Evolutionary conservation across 1,140 invertebrate species (phyloP), one percentile per base, ranked within the genome.

Genomic region (Eufriesea mexicana): DNA sequence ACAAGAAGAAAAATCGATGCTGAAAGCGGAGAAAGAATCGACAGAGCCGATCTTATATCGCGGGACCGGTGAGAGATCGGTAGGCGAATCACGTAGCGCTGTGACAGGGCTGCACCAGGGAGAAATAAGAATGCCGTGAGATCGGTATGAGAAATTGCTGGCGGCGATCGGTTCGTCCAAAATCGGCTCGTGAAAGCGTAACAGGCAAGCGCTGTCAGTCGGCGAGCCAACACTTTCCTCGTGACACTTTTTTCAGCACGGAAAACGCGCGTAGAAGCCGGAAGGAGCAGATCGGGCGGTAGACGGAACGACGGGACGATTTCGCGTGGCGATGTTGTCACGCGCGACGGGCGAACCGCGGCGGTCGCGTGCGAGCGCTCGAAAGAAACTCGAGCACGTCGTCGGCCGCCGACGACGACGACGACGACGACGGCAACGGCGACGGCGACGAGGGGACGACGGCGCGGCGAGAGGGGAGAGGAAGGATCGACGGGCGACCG

Each of bases 151-250:
- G 23, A 45, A 42, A 66, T 66, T 23, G 4, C 35, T 5, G 62
- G 12, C 25, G 49, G 55, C 16, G 7, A 45, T 20, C 8, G 9
- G 23, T n/a, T 49, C 7, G 76, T 64, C 79, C 49, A 66, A 75
- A 75, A 81, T 75, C 79, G 79, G 62, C 25, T 75, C 79, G 79
- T 73, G 79, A 81, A 81, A 81, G 79, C 79, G 68, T 79, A 59
- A 79, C 78, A 73, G 57, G 28, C 67, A 51, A 55, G 35, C 54
- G 42, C 70, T 51, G 49, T 80, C 70, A 55, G 59, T 68, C 55
- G 71, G 67, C 61, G 62, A 47, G 59, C 16, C 62, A 45, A 67
- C 72, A 82, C 72, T 76, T 82, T 76, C 51, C 61, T 49, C 51
- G 79, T 75, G 79, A 82, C 79, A 76, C 79, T 82, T 82, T 81